phyloP scores from a whole-genome alignment of 2,888 invertebrate genomes.

The Xestoiulus laeticollis region DNA sequence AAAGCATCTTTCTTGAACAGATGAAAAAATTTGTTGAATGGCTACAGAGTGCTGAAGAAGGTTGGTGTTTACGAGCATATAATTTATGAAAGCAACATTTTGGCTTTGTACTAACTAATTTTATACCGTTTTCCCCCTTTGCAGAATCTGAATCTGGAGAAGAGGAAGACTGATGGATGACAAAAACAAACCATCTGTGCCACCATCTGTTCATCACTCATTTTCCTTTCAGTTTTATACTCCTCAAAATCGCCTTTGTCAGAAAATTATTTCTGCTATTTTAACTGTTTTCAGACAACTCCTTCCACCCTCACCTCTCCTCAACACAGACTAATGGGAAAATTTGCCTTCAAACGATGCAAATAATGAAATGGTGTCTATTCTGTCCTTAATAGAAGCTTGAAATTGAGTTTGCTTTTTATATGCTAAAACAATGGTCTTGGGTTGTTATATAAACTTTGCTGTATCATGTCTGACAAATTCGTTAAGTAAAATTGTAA shows the following conservation, averaged over 20 bases:
- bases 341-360: slow-evolving; percentile 48
- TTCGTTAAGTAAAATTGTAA: slow-evolving; percentile 46
- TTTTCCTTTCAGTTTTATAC: slow-evolving; percentile 40
- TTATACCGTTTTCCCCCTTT: slow-evolving; percentile 50
- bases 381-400: slow-evolving; percentile 44
- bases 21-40: slow-evolving; percentile 98
- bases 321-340: slow-evolving; percentile 41
- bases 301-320: neutral
- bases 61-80: slow-evolving; percentile 61
- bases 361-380: slow-evolving; percentile 36
- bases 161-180: slow-evolving; percentile 62
- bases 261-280: slow-evolving; percentile 42
- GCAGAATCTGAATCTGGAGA: slow-evolving; percentile 68
- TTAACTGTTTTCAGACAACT: slow-evolving; percentile 28
- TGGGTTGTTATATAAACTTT: slow-evolving; percentile 46
- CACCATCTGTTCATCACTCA: slow-evolving; percentile 49
- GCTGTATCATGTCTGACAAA: slow-evolving; percentile 45
- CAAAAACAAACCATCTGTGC: slow-evolving; percentile 38
- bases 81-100: neutral
- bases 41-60: slow-evolving; percentile 96
- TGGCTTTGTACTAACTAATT: neutral
- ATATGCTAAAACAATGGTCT: slow-evolving; percentile 47
- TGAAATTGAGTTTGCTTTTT: slow-evolving; percentile 46
- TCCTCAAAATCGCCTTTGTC: slow-evolving; percentile 29
- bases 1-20: slow-evolving; percentile 97